Evolutionary conservation across 2,113 vertebrate genomes (phyloP).

Genomic region (Cochlearius cochlearius): DNA sequence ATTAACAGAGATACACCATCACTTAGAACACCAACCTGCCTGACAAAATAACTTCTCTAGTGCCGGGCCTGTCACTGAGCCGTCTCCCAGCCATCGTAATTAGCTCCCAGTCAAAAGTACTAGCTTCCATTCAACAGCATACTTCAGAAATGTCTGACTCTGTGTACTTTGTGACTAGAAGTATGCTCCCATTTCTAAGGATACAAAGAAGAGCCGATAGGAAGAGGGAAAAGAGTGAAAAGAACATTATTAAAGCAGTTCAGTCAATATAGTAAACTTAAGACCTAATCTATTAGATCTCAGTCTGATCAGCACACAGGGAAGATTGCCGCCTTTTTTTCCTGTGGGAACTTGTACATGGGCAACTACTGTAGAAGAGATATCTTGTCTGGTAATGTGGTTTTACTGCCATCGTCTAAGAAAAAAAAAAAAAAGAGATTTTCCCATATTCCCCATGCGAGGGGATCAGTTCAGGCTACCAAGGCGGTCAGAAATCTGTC

Average conservation of each 20-base stretch:
- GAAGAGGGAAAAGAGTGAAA: background rate
- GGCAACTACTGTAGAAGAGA: background rate
- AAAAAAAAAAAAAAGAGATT: background rate
- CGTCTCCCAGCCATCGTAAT: background rate
- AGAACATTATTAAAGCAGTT: background rate
- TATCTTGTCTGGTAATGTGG: background rate
- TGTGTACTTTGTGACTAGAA: background rate
- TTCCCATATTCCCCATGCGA: background rate
- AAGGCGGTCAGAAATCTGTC: background rate
- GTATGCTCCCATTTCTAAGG: background rate
- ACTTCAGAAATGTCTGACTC: background rate
- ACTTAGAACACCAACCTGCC: background rate
- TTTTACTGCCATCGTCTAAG: background rate
- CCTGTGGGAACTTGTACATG: background rate
- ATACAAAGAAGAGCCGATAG: background rate
- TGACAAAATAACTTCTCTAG: background rate
- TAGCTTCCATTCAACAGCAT: background rate
- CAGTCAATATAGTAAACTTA: background rate
- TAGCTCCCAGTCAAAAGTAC: background rate
- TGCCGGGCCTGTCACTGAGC: background rate
- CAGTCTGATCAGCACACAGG: background rate
- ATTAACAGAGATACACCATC: background rate
- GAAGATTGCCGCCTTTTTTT: background rate
- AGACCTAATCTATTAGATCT: background rate
- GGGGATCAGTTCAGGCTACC: background rate